Evolutionary conservation across 2,888 invertebrate genomes (phyloP).

Genomic region (Protophormia terraenovae): DNA sequence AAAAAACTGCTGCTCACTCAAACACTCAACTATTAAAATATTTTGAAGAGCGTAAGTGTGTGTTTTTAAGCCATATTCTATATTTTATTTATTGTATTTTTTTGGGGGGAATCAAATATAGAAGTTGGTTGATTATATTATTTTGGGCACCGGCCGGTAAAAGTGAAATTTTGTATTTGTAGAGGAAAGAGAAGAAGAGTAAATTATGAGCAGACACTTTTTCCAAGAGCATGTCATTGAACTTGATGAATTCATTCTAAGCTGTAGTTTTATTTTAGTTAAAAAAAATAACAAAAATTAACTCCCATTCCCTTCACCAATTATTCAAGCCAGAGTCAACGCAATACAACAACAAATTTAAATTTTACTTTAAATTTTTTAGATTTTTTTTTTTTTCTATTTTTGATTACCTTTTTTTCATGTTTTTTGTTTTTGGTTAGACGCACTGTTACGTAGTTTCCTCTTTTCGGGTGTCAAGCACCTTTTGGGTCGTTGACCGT

Average conservation of each 20-base stretch:
- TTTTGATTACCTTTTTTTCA: conserved; percentile 10
- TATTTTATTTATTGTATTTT: neutral
- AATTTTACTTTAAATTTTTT: conserved; percentile 14
- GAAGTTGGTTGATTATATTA: neutral
- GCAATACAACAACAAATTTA: neutral
- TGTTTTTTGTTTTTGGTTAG: conserved; percentile 12
- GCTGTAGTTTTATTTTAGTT: conserved; percentile 12
- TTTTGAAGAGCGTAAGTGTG: conserved; percentile 12
- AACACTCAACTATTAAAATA: conserved; percentile 22
- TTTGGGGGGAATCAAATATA: neutral
- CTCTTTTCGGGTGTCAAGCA: conserved; percentile 57
- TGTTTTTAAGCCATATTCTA: conserved; percentile 43
- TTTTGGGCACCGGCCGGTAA: conserved; percentile 62
- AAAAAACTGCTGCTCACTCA: conserved; percentile 15
- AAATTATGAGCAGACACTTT: conserved; percentile 40
- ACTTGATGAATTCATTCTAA: conserved; percentile 53
- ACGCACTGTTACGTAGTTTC: conserved; percentile 63
- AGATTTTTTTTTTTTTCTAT: neutral
- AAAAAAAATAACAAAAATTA: too few relatives aligned
- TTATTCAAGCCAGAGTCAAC: conserved; percentile 32
- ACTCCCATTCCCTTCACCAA: conserved; percentile 43
- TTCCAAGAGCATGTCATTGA: conserved; percentile 62
- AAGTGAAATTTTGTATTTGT: conserved; percentile 64
- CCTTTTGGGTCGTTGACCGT: conserved; percentile 64
- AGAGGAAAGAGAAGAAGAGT: conserved; percentile 47